Evolutionary conservation across 2,797 vertebrate genomes (phyloP), one percentile per base, ranked within the genome.

Genomic region (Odontamblyopus lacepedii): DNA sequence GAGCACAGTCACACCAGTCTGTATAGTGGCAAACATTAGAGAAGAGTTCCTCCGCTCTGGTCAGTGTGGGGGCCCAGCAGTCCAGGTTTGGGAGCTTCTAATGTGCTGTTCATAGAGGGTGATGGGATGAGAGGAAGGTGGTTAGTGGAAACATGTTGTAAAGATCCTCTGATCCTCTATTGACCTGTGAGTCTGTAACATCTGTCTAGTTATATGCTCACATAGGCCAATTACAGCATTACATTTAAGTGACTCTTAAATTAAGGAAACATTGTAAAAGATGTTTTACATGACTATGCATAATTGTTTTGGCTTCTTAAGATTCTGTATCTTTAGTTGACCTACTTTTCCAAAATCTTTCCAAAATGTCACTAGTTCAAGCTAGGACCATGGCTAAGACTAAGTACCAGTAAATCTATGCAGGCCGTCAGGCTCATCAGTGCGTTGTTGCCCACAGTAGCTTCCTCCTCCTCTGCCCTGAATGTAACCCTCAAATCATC

Each of bases 361-460:
- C 57, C 59, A 60, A 60, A 30, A 60, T 59, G 26, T 60, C 6
- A 4, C 27, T 2, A 13, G 23, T 57, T 57, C 18, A 53, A 53
- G 18, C 51, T 53, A 53, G 6, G 51, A 53, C 18, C 19, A 53
- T n/a, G 19, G 53, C 53, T 11, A 55, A 55, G 19, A 23, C 53
- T 55, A 44, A 68, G 26, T 23, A 23, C 23, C 23, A 23, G 23
- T 56, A 72, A 27, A 72, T 71, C 77, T 90, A 86, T 86, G 83
- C 83, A 87, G 88, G 80, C 60, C 61, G 26, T 61, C 72, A 48
- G 30, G 18, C 18, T 38, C 32, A 19, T 35, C 56, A 59, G 30
- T 35, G 30, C 12, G 30, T 32, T 35, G 60, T 35, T 61, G 60
- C 60, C 59, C 8, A 23, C 61, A 63, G 30, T 63, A 35, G 18